These are phyloP conservation scores for Idaea aversata DNA, from an alignment of 2,888 invertebrate genomes.

Conservation along the genomic window DNA sequence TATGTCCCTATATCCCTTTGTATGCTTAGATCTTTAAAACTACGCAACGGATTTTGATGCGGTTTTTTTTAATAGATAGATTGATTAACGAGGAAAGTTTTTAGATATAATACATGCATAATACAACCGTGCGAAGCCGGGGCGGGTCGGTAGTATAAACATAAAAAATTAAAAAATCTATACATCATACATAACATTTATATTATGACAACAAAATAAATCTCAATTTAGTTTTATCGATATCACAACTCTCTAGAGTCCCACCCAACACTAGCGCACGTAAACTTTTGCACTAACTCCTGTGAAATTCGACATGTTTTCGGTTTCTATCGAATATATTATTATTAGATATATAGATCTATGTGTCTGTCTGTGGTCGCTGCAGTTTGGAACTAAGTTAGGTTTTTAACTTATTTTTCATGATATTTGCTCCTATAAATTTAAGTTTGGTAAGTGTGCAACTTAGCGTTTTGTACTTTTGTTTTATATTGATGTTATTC, in stretches of 20 bases:
- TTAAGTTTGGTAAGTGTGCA: background rate
- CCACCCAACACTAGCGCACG: constrained; percentile 12
- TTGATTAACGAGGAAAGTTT: no score
- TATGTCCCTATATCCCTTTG: no score
- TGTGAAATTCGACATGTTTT: constrained; percentile 30
- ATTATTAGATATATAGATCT: background rate
- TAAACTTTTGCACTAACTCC: constrained; percentile 29
- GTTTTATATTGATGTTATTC: no score
- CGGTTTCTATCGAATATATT: constrained; percentile 20
- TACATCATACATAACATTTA: no score
- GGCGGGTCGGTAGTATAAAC: no score
- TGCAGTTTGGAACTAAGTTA: background rate
- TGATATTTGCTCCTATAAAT: background rate
- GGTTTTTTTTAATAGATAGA: no score
- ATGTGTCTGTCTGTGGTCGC: background rate
- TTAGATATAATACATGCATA: no score
- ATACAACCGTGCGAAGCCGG: no score
- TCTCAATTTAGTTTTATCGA: constrained; percentile 11
- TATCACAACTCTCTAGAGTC: background rate
- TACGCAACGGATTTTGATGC: no score
- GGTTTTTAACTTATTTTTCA: background rate
- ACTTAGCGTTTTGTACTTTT: background rate
- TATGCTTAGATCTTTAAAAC: no score
- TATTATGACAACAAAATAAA: no score
- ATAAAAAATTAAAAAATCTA: no score